Evolutionary conservation across 1,140 invertebrate species (phyloP), one percentile per base, ranked within the genome.

Genomic region (Megathymus violae): DNA sequence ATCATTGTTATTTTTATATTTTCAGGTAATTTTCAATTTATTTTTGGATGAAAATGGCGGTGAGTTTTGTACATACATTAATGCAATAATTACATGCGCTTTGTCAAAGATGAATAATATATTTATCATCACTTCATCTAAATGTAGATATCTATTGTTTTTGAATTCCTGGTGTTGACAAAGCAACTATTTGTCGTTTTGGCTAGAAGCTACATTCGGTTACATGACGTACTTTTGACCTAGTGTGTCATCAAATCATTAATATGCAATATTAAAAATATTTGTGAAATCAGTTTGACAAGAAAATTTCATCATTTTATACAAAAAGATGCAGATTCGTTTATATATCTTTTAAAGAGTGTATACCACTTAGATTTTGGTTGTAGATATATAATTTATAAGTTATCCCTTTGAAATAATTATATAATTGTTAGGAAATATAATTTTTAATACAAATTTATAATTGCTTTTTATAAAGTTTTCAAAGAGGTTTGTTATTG

Each of bases 11-110:
- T 62, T 88, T 84, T 79, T 82, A 74, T 85, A 74, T 79, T 89
- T 89, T 85, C 87, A 89, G 85, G 87, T 89, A 89, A 89, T 85
- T 88, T 87, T 86, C 80, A 82, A 77, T 75, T 85, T 79, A 80
- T 72, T 83, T 77, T 76, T 80, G 76, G 78, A 68, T 75, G 73
- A 78, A 76, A 72, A 76, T 69, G 69, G 69, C 69, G 78, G 87
- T 86, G 80, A 89, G 84, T 88, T 68, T 71, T 67, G 71, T 71
- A 86, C 75, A 72, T 74, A 76, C 69, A n/a, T n/a, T n/a, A n/a
- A n/a, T n/a, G n/a, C 70, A 80, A 81, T 77, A 75, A 80, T 73
- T 71, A 27, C 27, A 51, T 51, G 41, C 46, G 48, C 52, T 58
- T 36, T 15, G 19, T 41, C 22, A 48, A n/a, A n/a, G n/a, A n/a